phyloP scores from a whole-genome alignment of 2,113 vertebrate genomes.

The Poeciliopsis prolifica region DNA sequence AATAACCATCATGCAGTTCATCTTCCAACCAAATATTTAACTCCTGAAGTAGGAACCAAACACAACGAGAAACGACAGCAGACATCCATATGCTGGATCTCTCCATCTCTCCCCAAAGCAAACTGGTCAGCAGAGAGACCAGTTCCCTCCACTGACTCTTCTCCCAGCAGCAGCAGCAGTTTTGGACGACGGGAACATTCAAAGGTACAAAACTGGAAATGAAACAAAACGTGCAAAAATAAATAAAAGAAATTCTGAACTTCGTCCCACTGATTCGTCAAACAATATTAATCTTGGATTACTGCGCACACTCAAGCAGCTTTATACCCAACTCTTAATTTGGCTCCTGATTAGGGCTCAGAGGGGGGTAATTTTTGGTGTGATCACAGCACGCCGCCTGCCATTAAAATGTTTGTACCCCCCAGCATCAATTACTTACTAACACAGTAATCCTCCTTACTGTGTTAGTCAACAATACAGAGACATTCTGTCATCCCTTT shows the following conservation, averaged over 20 bases:
- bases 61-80: no score
- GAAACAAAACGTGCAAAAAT: no score
- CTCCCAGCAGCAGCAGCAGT: no score
- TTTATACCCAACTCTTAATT: slow-evolving; percentile 34
- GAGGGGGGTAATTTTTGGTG: slow-evolving; percentile 20
- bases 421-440: neutral
- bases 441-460: slow-evolving; percentile 25
- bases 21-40: no score
- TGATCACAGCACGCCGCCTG: slow-evolving; percentile 43
- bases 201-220: no score
- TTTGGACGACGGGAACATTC: no score
- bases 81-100: no score
- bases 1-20: no score
- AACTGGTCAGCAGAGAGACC: no score
- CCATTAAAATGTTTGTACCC: slow-evolving; percentile 32
- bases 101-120: no score
- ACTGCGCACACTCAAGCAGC: slow-evolving; percentile 20
- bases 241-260: neutral
- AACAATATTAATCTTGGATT: slow-evolving; percentile 45
- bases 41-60: no score
- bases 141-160: no score
- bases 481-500: neutral
- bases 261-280: slow-evolving; percentile 6
- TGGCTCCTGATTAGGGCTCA: slow-evolving; percentile 35
- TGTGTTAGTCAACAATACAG: slow-evolving; percentile 21